phyloP scores from a whole-genome alignment of 2,797 vertebrate genomes.

The Myotis myotis region DNA sequence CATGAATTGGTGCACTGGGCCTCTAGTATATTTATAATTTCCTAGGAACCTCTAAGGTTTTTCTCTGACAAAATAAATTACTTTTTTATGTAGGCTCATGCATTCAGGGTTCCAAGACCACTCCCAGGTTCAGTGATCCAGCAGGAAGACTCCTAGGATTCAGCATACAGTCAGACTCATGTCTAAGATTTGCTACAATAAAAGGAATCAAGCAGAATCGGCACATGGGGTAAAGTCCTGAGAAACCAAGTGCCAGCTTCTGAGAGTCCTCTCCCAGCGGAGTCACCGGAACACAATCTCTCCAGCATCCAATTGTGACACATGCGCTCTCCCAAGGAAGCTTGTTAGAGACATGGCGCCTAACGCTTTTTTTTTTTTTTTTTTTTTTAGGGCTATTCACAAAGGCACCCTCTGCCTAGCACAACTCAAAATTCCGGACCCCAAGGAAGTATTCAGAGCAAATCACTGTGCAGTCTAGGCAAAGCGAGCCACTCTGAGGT shows the following conservation, averaged over 20 bases:
- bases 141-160: not conserved
- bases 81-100: not conserved
- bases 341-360: not conserved
- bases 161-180: not conserved
- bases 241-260: not conserved
- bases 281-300: not conserved
- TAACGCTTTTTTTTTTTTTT: not conserved
- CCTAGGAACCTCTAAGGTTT: not conserved
- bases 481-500: not conserved
- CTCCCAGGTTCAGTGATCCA: not conserved
- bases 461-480: not conserved
- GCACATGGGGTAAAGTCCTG: not conserved
- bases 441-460: not conserved
- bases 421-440: not conserved
- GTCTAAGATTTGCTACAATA: not conserved
- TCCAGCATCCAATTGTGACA: not conserved
- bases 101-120: not conserved
- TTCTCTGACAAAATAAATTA: constrained; percentile 40
- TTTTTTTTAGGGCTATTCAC: not conserved
- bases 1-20: no score
- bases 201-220: not conserved
- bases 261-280: not conserved
- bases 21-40: not conserved
- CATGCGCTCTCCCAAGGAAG: not conserved
- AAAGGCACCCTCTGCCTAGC: not conserved